Conservation (phyloP, 2,113 vertebrate species). For the Lophotis ruficrista region DNA sequence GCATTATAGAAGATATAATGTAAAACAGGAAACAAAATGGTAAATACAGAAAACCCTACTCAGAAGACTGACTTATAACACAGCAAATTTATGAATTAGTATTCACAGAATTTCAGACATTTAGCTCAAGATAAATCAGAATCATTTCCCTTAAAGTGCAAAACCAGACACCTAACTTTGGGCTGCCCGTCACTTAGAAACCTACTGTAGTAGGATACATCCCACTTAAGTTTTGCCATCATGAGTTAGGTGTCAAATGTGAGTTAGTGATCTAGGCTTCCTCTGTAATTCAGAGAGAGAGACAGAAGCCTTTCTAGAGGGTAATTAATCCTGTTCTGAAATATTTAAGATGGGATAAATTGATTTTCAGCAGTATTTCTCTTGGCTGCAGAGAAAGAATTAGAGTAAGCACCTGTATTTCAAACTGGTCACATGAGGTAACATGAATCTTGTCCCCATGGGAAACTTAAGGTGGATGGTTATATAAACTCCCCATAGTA, state of each 20-base stretch:
- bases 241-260: neutral
- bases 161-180: neutral
- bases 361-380: neutral
- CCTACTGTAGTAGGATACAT: neutral
- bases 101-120: neutral
- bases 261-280: neutral
- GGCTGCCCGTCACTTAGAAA: neutral
- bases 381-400: neutral
- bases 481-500: neutral
- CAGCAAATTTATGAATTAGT: neutral
- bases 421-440: neutral
- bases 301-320: neutral
- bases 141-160: neutral
- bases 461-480: neutral
- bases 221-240: neutral
- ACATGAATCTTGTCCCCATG: neutral
- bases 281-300: neutral
- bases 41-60: neutral
- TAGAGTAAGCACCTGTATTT: neutral
- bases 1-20: neutral
- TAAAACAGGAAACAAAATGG: neutral
- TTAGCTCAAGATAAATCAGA: neutral
- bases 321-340: neutral
- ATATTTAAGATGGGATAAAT: neutral
- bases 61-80: neutral